Conservation (phyloP, 2,113 vertebrate genomes). For the Sphaerodactylus townsendi region DNA sequence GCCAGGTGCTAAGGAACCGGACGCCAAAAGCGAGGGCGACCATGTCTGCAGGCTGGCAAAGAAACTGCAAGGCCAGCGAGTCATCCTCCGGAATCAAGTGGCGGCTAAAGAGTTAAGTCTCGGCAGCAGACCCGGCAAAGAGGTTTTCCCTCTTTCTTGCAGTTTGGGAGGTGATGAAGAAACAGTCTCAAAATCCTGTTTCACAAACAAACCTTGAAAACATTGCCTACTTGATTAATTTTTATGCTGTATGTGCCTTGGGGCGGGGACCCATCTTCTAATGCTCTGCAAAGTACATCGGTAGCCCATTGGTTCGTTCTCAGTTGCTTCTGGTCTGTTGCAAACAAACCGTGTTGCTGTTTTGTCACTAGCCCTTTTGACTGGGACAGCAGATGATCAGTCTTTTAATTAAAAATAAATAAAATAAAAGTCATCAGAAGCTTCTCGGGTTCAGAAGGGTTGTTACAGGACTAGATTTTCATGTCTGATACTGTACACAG, state of each 20-base stretch:
- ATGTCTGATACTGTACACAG: neutral
- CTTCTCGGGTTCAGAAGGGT: neutral
- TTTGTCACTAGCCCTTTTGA: too few relatives aligned
- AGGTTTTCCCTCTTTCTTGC: neutral
- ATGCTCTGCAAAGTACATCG: too few relatives aligned
- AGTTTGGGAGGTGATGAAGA: neutral
- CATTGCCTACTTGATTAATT: neutral
- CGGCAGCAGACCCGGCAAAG: neutral
- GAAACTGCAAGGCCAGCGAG: constrained; percentile 75
- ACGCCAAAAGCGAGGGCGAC: constrained; percentile 57
- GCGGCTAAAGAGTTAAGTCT: constrained; percentile 79
- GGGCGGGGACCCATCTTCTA: too few relatives aligned
- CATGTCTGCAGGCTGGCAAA: constrained; percentile 64
- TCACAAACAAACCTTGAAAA: neutral
- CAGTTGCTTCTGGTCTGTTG: too few relatives aligned
- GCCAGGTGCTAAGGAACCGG: neutral
- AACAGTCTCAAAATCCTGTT: neutral
- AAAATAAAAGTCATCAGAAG: neutral
- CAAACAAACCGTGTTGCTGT: too few relatives aligned
- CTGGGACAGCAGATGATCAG: too few relatives aligned
- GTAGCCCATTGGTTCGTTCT: too few relatives aligned
- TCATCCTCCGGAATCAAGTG: constrained; percentile 72
- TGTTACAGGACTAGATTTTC: neutral
- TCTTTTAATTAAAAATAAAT: too few relatives aligned
- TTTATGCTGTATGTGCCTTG: too few relatives aligned